A percentile compares a stretch with the other conserved stretches of the same genome.
Evolutionary conservation across 2,888 invertebrate genomes (phyloP).

Genomic region (Trissoscelio sp.): DNA sequence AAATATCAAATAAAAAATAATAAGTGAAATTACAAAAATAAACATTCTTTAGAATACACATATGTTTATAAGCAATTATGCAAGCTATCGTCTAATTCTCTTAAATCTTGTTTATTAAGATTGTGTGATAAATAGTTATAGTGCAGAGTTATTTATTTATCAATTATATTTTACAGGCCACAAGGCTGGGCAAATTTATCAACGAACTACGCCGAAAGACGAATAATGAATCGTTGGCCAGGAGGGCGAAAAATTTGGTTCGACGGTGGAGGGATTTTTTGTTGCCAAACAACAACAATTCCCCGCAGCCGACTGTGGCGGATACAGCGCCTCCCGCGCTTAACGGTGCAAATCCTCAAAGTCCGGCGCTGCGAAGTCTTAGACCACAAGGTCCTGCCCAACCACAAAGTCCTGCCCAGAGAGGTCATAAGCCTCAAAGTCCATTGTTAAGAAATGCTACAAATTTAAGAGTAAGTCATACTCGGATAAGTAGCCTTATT

Average conservation of each 20-base stretch:
- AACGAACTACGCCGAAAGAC: constrained; percentile 96
- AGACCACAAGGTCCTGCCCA: constrained; percentile 81
- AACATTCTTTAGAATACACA: no score
- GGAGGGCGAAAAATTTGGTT: constrained; percentile 95
- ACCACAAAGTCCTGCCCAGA: constrained; percentile 80
- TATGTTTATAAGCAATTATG: no score
- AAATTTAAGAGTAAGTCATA: constrained; percentile 78
- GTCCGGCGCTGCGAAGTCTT: constrained; percentile 78
- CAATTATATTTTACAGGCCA: constrained; percentile 87
- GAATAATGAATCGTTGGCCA: constrained; percentile 92
- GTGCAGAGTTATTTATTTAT: constrained; percentile 1
- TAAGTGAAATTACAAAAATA: no score
- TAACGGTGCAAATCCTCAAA: constrained; percentile 80
- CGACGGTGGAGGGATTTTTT: constrained; percentile 96
- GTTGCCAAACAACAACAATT: constrained; percentile 84
- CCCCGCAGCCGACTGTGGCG: constrained; percentile 79
- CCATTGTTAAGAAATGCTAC: constrained; percentile 78
- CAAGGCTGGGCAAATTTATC: constrained; percentile 96
- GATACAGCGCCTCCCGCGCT: constrained; percentile 78
- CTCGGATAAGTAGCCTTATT: no score
- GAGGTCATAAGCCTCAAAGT: constrained; percentile 80
- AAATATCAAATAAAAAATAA: no score
- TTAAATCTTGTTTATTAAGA: no score
- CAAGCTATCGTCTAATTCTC: no score
- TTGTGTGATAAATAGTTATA: no score